Evolutionary conservation across 37 sponge, comb jelly and placozoan genomes (phyloP).

Genomic region (Axinella damicornis): DNA sequence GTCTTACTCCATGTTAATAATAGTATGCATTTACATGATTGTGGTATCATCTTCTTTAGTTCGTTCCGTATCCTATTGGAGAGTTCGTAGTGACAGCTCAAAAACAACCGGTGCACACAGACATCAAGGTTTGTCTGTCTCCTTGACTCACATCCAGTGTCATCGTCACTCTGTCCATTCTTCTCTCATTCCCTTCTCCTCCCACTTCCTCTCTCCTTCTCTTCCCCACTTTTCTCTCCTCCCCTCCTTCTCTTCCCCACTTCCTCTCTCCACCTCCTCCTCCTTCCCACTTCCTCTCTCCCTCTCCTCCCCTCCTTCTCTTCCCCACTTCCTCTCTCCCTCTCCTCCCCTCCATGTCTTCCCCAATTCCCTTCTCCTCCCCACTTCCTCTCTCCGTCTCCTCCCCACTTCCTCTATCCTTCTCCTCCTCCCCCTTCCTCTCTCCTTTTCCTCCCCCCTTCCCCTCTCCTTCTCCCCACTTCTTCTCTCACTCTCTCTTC

Average conservation of each 20-base stretch:
- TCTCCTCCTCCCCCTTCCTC: background rate
- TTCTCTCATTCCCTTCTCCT: too few species aligned
- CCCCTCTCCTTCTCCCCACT: too few species aligned
- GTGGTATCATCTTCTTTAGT: constrained; percentile 2
- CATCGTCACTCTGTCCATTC: too few species aligned
- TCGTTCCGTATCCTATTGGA: constrained; percentile 17
- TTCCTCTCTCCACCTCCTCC: background rate
- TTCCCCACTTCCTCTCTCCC: background rate
- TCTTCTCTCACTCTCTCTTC: background rate
- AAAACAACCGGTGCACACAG: background rate
- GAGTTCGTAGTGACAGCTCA: constrained; percentile 17
- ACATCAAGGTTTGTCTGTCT: constrained; percentile 12
- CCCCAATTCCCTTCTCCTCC: background rate
- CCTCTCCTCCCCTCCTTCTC: background rate
- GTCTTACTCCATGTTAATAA: too few species aligned
- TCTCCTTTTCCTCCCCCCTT: too few species aligned
- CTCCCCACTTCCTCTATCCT: background rate
- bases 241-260: background rate
- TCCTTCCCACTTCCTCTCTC: too few species aligned
- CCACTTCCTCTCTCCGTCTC: too few species aligned
- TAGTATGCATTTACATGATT: too few species aligned
- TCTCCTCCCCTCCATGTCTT: background rate
- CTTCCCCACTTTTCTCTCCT: too few species aligned
- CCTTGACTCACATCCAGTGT: too few species aligned
- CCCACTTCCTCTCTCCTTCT: too few species aligned